A percentile compares a stretch with the other conserved stretches of the same genome.
Evolutionary conservation across 2,888 invertebrate species (phyloP).

Genomic region (Teinopalpus imperialis): DNA sequence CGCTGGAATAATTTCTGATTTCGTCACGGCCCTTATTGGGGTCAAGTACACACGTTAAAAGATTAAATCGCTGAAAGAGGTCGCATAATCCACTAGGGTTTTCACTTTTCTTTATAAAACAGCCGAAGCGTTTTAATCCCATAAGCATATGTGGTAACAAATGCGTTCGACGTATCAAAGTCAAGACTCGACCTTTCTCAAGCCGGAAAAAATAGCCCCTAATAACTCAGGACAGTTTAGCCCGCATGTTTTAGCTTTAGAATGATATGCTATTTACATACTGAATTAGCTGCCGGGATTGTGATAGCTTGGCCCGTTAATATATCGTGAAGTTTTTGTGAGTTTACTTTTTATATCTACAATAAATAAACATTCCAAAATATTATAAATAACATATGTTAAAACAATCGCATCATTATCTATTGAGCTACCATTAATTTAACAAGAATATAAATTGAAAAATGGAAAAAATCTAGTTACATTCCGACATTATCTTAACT

Average conservation of each 20-base stretch:
- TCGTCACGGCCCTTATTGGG: too few relatives aligned
- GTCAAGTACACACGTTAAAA: slow-evolving; percentile 1
- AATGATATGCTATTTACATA: slow-evolving; percentile 34
- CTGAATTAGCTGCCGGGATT: slow-evolving; percentile 26
- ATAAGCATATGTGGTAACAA: slow-evolving; percentile 21
- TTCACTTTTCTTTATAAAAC: slow-evolving; percentile 11
- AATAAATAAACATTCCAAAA: too few relatives aligned
- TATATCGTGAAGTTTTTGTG: too few relatives aligned
- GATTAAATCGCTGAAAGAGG: slow-evolving; percentile 4
- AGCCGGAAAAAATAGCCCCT: slow-evolving; percentile 14
- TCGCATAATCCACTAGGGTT: slow-evolving; percentile 4
- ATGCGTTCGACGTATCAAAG: slow-evolving; percentile 24
- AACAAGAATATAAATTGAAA: too few relatives aligned
- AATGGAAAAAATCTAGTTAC: too few relatives aligned
- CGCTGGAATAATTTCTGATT: too few relatives aligned
- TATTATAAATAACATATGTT: too few relatives aligned
- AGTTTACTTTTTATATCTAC: too few relatives aligned
- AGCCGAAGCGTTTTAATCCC: slow-evolving; percentile 5
- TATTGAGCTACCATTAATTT: too few relatives aligned
- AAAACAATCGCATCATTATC: too few relatives aligned
- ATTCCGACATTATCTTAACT: too few relatives aligned
- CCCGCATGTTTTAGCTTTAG: slow-evolving; percentile 30
- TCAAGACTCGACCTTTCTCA: slow-evolving; percentile 18
- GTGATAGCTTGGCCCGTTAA: too few relatives aligned
- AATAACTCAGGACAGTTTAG: slow-evolving; percentile 14